A percentile compares a stretch with the other conserved stretches of the same genome.
Evolutionary conservation across 1,140 invertebrate genomes (phyloP).

Genomic region (Formica selysi): DNA sequence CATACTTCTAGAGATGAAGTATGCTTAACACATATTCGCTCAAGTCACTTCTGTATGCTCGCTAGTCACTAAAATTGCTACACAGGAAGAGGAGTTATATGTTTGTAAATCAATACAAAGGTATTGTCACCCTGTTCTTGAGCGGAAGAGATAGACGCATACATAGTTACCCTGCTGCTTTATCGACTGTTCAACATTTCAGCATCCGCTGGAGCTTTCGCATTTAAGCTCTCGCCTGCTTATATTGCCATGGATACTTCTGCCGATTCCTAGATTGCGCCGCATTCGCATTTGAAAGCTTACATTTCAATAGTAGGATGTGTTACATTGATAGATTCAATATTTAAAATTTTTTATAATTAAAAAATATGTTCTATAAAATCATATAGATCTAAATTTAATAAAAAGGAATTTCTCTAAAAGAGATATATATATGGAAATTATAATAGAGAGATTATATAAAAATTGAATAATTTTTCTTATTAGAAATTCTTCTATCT

Average conservation of each 20-base stretch:
- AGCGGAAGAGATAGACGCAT: background rate
- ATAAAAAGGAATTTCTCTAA: background rate
- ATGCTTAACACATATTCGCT: conserved; percentile 20
- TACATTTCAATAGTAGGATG: background rate
- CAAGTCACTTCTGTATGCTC: background rate
- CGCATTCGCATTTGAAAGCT: background rate
- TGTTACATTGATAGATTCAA: background rate
- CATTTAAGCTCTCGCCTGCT: conserved; percentile 40
- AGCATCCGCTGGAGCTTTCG: conserved; percentile 24
- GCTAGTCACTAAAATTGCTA: background rate
- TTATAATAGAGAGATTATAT: background rate
- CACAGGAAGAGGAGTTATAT: background rate
- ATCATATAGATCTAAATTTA: background rate
- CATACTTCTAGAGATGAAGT: background rate
- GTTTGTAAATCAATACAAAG: conserved; percentile 60
- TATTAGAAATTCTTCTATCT: background rate
- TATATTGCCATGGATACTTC: background rate
- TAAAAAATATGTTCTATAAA: background rate
- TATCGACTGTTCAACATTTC: conserved; percentile 69
- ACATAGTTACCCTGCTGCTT: conserved; percentile 54
- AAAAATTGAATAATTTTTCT: background rate
- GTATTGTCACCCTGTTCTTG: background rate
- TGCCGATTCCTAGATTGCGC: conserved; percentile 62
- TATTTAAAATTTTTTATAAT: background rate
- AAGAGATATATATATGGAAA: background rate